These are phyloP conservation scores for Myrmecophaga tridactyla DNA, from an alignment of 2,113 vertebrate genomes.

Conservation along the genomic window DNA sequence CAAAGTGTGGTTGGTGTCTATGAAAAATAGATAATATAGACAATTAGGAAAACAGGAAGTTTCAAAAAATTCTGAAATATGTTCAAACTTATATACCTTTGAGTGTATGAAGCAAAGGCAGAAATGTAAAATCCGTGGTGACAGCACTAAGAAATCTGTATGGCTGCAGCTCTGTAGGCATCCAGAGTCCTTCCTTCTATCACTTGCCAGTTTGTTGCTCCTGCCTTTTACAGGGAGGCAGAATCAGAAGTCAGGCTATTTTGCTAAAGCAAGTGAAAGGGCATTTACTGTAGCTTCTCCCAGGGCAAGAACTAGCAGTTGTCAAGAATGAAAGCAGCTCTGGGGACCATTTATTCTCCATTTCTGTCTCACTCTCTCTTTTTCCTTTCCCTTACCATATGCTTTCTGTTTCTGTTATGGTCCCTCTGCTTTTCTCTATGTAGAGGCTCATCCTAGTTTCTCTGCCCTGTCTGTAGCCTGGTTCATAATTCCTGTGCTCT, in stretches of 20 bases:
- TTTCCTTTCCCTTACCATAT: no score
- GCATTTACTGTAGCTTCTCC: background rate
- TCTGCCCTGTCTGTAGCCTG: background rate
- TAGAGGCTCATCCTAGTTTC: background rate
- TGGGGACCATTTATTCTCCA: background rate
- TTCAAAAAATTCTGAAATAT: background rate
- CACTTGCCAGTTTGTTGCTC: background rate
- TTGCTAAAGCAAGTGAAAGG: background rate
- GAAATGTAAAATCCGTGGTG: background rate
- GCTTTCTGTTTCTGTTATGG: no score
- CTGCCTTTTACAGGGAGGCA: background rate
- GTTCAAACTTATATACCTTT: background rate
- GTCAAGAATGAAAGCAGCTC: background rate
- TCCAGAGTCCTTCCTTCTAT: background rate
- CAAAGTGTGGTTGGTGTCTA: background rate
- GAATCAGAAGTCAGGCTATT: background rate
- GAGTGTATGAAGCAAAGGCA: background rate
- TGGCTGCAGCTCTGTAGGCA: background rate
- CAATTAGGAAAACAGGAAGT: background rate
- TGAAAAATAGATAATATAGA: background rate
- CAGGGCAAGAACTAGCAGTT: background rate
- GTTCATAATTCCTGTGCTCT: background rate
- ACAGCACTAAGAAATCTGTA: background rate
- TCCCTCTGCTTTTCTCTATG: background rate
- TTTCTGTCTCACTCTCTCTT: background rate